Base-by-base conservation (phyloP, 1,140 invertebrate species). In the Solenopsis fugax region DNA sequence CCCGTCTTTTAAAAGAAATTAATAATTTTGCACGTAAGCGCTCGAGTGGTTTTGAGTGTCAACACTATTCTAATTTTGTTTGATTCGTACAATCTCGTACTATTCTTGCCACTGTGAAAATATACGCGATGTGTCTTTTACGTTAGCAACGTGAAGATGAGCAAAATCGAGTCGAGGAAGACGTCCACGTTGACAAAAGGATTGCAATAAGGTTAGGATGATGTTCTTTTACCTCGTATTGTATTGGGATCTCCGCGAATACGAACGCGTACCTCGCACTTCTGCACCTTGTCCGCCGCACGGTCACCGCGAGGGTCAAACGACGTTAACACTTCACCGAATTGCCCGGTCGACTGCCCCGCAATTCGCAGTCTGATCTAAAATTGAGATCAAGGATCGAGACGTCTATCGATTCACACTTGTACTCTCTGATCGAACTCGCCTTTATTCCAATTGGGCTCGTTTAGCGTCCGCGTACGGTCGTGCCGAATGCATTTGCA, bases 331-430 rank as follows among this genome's bases (percentile, higher is more conserved):
- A 73, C 69, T 76, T 72, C 45, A 45, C 69, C 54, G 67, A 65
- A 67, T 85, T 54, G 80, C 73, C 52, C 71, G 41, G 69, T 84
- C 67, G 69, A 84, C 78, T 34, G 78, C 58, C 12, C 67, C 37
- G 58, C 48, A 84, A 73, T 65, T 84, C 56, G 52, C 56, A 72
- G 37, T 13, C 80, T 75, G 80, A 84, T 84, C 80, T 84, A 84
- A 84, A 84, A 84, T 84, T 84, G 80, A 84, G 80, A 84, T 84
- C 80, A 75, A 84, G 80, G 69, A 73, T 84, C 80, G 54, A 84
- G 45, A 69, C 80, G 54, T 60, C 80, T 21, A 82, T 82, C 80
- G 80, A 82, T 73, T 82, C 80, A 69, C 54, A 37, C 80, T 84
- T 75, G 69, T 75, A 84, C 41, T 13, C 24, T 24, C n/a, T 18